These are phyloP conservation scores for Pararge aegeria DNA, from an alignment of 1,140 invertebrate species.

Conservation along the genomic window DNA sequence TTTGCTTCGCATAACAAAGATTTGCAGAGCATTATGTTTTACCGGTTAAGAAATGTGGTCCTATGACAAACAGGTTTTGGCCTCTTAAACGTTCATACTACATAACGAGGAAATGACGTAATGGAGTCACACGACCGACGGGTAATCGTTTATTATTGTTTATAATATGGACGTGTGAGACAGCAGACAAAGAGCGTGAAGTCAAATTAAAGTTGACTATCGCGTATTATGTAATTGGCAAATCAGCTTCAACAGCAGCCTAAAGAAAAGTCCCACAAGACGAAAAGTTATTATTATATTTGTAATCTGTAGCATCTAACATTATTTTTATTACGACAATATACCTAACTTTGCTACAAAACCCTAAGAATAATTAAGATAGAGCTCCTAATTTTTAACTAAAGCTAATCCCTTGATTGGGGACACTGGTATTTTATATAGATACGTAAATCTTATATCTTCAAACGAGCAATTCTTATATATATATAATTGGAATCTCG, in stretches of 20 bases:
- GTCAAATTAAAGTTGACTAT: slow-evolving; percentile 19
- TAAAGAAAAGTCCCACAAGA: too few species aligned
- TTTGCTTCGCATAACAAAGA: slow-evolving; percentile 21
- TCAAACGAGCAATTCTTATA: too few species aligned
- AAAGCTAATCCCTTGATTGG: too few species aligned
- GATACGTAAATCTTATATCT: too few species aligned
- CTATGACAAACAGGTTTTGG: slow-evolving; percentile 18
- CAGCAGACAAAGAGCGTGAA: slow-evolving; percentile 20
- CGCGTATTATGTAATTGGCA: slow-evolving; percentile 1
- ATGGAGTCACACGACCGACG: slow-evolving; percentile 18
- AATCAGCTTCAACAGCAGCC: background rate
- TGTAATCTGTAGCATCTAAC: too few species aligned
- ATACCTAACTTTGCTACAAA: too few species aligned
- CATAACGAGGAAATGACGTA: slow-evolving; percentile 25
- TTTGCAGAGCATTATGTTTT: slow-evolving; percentile 16
- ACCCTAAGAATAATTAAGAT: too few species aligned
- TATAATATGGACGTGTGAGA: slow-evolving; percentile 25
- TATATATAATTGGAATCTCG: too few species aligned
- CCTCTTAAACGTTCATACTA: slow-evolving; percentile 7
- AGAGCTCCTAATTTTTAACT: too few species aligned
- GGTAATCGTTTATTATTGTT: slow-evolving; percentile 16
- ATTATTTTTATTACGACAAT: too few species aligned
- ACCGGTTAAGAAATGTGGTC: slow-evolving; percentile 19
- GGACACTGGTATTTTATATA: too few species aligned
- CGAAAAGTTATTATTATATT: too few species aligned